These are phyloP conservation scores for Sarcophaga rosellei DNA, from an alignment of 2,888 invertebrate genomes.

Conservation along the genomic window DNA sequence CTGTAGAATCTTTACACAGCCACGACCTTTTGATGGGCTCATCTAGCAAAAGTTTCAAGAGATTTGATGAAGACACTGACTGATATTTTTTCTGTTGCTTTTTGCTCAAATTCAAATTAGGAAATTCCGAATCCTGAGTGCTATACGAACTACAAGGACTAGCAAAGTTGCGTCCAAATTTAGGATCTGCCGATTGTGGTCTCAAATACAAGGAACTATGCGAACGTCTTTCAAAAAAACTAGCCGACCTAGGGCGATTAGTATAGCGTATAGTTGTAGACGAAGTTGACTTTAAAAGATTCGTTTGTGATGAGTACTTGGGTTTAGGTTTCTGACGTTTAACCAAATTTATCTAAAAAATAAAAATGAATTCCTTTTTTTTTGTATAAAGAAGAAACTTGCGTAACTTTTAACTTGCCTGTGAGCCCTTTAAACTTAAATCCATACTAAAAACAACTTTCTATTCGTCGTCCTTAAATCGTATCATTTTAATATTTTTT, in stretches of 20 bases:
- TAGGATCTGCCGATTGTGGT: constrained; percentile 80
- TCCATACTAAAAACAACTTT: constrained; percentile 77
- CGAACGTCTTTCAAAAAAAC: constrained; percentile 76
- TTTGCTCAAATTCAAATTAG: constrained; percentile 69
- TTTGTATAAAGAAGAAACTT: not conserved
- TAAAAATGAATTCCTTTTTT: not conserved
- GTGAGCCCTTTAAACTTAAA: constrained; percentile 80
- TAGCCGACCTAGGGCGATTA: constrained; percentile 79
- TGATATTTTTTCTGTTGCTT: constrained; percentile 71
- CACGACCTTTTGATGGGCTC: constrained; percentile 82
- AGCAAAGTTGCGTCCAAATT: constrained; percentile 73
- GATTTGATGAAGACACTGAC: constrained; percentile 78
- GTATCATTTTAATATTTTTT: not conserved
- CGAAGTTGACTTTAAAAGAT: constrained; percentile 55
- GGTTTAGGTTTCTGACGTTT: constrained; percentile 79
- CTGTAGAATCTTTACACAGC: constrained; percentile 74
- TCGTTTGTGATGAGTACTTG: constrained; percentile 76
- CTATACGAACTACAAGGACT: constrained; percentile 70
- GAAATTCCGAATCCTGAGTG: constrained; percentile 71
- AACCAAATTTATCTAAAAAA: constrained; percentile 80
- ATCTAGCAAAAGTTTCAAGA: constrained; percentile 79
- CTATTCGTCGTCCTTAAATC: constrained; percentile 22
- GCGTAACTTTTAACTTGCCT: constrained; percentile 73
- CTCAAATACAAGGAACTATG: constrained; percentile 76
- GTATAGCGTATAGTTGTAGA: constrained; percentile 13